A percentile compares a stretch with the other conserved stretches of the same genome.
Evolutionary conservation across 2,797 vertebrate genomes (phyloP).

Genomic region (Pseudopleuronectes americanus): DNA sequence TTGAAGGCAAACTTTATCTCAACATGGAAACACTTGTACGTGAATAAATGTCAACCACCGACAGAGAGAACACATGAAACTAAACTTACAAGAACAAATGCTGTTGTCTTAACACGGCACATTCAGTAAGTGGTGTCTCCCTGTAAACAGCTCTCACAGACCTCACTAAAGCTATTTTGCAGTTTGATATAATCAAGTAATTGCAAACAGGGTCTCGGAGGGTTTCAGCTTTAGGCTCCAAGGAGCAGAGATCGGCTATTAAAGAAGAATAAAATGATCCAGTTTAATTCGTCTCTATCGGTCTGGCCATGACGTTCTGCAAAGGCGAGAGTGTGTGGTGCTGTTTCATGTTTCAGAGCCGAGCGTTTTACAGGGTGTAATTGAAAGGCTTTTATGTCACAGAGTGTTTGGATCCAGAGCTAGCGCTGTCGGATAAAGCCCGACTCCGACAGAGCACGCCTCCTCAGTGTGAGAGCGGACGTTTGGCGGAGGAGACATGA

Average conservation of each 20-base stretch:
- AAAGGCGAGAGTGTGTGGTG: conserved; percentile 23
- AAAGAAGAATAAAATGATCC: conserved; percentile 49
- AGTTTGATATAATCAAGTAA: conserved; percentile 53
- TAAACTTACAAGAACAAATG: conserved; percentile 28
- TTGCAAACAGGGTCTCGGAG: conserved; percentile 50
- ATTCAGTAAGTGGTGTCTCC: conserved; percentile 24
- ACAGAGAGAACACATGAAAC: conserved; percentile 25
- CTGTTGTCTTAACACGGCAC: conserved; percentile 22
- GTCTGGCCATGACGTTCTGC: conserved; percentile 32
- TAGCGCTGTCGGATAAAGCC: conserved; percentile 40
- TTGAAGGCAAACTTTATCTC: conserved; percentile 38
- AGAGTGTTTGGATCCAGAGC: conserved; percentile 46
- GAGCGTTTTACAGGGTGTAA: conserved; percentile 36
- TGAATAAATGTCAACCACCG: conserved; percentile 38
- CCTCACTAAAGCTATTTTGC: conserved; percentile 41
- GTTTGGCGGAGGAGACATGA: conserved; percentile 37
- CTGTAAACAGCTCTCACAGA: conserved; percentile 34
- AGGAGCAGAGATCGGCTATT: conserved; percentile 33
- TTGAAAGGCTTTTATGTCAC: conserved; percentile 60
- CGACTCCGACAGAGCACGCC: conserved; percentile 34
- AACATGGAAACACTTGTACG: conserved; percentile 31
- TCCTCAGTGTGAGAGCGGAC: background rate
- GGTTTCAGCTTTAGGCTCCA: conserved; percentile 40
- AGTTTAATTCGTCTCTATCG: conserved; percentile 39
- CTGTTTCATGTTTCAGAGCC: conserved; percentile 44